Evolutionary conservation across 2,797 vertebrate genomes (phyloP).

Genomic region (Sternarchorhynchus goeldii): DNA sequence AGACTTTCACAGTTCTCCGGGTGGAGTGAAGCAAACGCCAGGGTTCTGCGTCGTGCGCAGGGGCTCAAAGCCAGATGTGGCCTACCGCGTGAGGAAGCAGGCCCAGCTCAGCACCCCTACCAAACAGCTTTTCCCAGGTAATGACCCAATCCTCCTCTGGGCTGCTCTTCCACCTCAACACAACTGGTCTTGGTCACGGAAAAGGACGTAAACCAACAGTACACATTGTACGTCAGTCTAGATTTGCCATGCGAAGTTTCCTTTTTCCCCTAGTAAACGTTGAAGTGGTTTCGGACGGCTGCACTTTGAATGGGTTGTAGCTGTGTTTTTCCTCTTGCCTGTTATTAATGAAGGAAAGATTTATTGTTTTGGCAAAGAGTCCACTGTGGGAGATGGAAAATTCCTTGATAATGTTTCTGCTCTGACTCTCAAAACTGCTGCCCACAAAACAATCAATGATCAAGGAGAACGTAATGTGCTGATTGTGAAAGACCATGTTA

Average conservation of each 20-base stretch:
- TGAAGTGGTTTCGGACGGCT: conserved; percentile 43
- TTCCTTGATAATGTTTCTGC: conserved; percentile 46
- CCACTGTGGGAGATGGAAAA: conserved; percentile 40
- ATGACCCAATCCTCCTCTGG: conserved; percentile 29
- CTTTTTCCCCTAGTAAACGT: conserved; percentile 54
- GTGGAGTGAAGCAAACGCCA: conserved; percentile 88
- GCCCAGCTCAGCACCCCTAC: conserved; percentile 94
- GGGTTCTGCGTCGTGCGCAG: conserved; percentile 91
- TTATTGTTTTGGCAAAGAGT: conserved; percentile 60
- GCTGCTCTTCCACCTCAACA: not conserved
- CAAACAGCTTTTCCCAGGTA: conserved; percentile 94
- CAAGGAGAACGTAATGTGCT: too few relatives aligned
- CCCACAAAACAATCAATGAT: conserved; percentile 6
- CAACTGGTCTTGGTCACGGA: conserved; percentile 1
- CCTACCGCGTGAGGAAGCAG: conserved; percentile 87
- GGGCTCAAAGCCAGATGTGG: conserved; percentile 89
- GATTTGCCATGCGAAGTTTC: conserved; percentile 46
- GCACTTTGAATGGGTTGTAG: conserved; percentile 46
- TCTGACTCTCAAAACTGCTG: conserved; percentile 29
- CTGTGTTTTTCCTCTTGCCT: conserved; percentile 37
- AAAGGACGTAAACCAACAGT: conserved; percentile 9
- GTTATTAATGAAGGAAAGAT: conserved; percentile 51
- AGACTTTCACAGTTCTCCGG: conserved; percentile 92
- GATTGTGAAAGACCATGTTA: too few relatives aligned
- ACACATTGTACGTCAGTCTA: conserved; percentile 35